These are phyloP conservation scores for Amphimedon queenslandica DNA, from an alignment of 37 sponge, comb jelly and placozoan species.

Conservation along the genomic window DNA sequence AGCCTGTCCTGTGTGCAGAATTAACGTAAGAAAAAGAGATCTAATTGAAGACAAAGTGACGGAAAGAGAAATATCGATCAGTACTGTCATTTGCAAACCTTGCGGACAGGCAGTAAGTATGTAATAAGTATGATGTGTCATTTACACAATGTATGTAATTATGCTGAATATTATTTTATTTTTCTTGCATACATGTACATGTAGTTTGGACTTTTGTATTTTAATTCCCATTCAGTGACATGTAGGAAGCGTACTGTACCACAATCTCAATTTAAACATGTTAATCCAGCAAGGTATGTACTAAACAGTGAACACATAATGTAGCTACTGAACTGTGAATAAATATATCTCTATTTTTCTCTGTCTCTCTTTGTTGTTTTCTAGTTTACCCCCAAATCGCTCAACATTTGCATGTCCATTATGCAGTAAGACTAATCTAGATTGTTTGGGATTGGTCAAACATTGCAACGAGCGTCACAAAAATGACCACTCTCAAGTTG, in stretches of 20 bases:
- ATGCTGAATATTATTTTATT: too few relatives aligned
- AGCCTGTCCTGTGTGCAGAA: conserved; percentile 49
- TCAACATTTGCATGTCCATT: conserved; percentile 67
- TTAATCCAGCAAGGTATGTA: too few relatives aligned
- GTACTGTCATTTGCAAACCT: conserved; percentile 7
- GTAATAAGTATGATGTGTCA: too few relatives aligned
- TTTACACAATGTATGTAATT: too few relatives aligned
- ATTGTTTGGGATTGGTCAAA: conserved; percentile 29
- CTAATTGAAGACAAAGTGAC: background rate
- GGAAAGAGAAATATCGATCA: conserved; percentile 27
- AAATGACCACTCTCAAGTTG: conserved; percentile 12
- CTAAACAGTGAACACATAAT: too few relatives aligned
- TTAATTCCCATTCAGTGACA: conserved; percentile 18
- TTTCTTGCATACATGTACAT: too few relatives aligned
- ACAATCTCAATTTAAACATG: too few relatives aligned
- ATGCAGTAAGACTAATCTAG: conserved; percentile 46
- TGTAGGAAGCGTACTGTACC: too few relatives aligned
- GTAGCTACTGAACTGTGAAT: too few relatives aligned
- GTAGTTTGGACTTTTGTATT: conserved; percentile 22
- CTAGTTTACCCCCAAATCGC: conserved; percentile 26
- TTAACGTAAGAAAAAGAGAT: background rate
- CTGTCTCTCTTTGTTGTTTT: background rate
- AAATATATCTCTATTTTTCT: too few relatives aligned
- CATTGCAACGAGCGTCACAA: conserved; percentile 45
- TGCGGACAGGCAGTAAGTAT: conserved; percentile 36